Evolutionary conservation across 2,113 vertebrate genomes (phyloP), one percentile per base, ranked within the genome.

Genomic region (Todiramphus saurophagus): DNA sequence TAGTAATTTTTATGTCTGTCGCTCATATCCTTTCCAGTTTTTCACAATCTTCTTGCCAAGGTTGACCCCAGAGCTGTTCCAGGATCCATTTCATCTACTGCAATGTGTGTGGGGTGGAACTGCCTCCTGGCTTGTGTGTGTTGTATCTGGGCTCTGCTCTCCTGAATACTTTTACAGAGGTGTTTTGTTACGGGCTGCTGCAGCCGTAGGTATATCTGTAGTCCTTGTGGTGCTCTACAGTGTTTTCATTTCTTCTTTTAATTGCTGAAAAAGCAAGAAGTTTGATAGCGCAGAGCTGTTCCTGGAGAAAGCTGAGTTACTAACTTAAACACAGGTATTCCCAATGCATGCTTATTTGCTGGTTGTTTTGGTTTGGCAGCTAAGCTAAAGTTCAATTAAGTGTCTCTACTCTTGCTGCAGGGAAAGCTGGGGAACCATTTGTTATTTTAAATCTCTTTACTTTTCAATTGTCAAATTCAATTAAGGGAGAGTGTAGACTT

Each of bases 391-490:
- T 90, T 93, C 85, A 79, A 11, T 96, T 95, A 97, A 90, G 35
- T 85, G 64, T 96, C 64, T 95, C 79, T 95, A 86, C 92, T 87
- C 20, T 66, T 95, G 88, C 97, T 97, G 90, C 82, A 89, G 97
- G 95, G 91, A 89, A 97, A 83, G 77, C 79, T 81, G 79, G 60
- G 91, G 90, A 95, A 48, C 58, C 67, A 62, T 98, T 97, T 97
- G 89, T 97, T 97, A 87, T 96, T 96, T 96, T 92, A 95, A 96
- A 96, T 95, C 72, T 77, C 77, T 95, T 95, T 95, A 88, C 91
- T 95, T 97, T 94, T 93, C 97, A 96, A n/a, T 92, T 97, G 97
- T 97, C 97, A 92, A 81, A 85, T 97, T 97, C 92, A 93, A 39
- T 97, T 97, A 97, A 88, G 64, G 64, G 86, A 82, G 37, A 77